A percentile compares a stretch with the other conserved stretches of the same genome.
phyloP scores from a whole-genome alignment of 2,888 invertebrate genomes.

The Orchesellides sinensis region DNA sequence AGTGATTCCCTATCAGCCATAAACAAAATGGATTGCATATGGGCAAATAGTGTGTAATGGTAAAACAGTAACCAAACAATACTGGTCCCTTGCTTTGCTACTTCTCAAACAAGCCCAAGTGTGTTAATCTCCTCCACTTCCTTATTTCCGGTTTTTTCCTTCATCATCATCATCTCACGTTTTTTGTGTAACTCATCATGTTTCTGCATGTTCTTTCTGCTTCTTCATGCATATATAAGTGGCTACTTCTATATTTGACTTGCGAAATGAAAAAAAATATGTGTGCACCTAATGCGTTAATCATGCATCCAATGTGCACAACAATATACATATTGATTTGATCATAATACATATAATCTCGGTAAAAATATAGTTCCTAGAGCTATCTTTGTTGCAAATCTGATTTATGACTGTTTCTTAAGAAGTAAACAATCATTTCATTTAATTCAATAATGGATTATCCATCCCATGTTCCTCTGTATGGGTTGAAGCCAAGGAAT shows the following conservation, averaged over 20 bases:
- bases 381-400: conserved; percentile 27
- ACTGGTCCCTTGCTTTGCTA: too few relatives aligned
- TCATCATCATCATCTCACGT: conserved; percentile 28
- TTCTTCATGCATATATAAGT: not conserved
- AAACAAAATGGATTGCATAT: too few relatives aligned
- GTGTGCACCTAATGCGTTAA: not conserved
- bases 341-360: too few relatives aligned
- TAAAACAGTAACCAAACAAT: too few relatives aligned
- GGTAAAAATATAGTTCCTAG: too few relatives aligned
- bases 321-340: conserved; percentile 3
- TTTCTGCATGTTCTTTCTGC: not conserved
- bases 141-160: conserved; percentile 51
- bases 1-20: too few relatives aligned
- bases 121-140: conserved; percentile 43
- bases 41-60: too few relatives aligned
- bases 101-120: too few relatives aligned
- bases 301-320: conserved; percentile 12
- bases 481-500: too few relatives aligned
- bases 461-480: too few relatives aligned
- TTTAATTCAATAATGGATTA: conserved; percentile 57
- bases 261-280: not conserved
- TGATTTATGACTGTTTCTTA: conserved; percentile 34
- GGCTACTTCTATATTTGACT: not conserved
- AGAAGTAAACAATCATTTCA: conserved; percentile 35
- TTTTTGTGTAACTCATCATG: conserved; percentile 1